phyloP scores from a whole-genome alignment of 2,888 invertebrate species.

The Monoplex corrugatus region DNA sequence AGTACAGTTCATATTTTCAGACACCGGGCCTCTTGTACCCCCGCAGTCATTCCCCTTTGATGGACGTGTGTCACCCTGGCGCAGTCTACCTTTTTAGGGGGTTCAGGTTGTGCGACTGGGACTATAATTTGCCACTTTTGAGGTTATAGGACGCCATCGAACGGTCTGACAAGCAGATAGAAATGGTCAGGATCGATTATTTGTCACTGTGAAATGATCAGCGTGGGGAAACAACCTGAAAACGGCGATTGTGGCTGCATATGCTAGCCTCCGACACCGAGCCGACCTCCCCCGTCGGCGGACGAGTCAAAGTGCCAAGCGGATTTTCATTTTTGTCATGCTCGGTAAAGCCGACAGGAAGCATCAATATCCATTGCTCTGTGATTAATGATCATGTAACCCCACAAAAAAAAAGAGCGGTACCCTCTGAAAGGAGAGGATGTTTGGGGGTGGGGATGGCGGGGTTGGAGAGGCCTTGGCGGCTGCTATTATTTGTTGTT shows the following conservation, averaged over 20 bases:
- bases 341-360: slow-evolving; percentile 77
- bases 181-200: background rate
- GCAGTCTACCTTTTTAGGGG: slow-evolving; percentile 64
- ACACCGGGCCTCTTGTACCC: slow-evolving; percentile 65
- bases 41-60: slow-evolving; percentile 76
- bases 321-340: slow-evolving; percentile 78
- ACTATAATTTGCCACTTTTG: background rate
- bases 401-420: slow-evolving; percentile 49
- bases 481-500: background rate
- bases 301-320: slow-evolving; percentile 74
- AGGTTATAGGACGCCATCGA: background rate
- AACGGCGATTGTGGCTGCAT: background rate
- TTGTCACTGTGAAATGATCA: too few relatives aligned
- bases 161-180: background rate
- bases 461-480: background rate
- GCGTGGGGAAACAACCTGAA: background rate
- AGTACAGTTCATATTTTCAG: slow-evolving; percentile 64
- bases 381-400: slow-evolving; percentile 74
- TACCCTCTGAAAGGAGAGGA: background rate
- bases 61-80: slow-evolving; percentile 79
- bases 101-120: slow-evolving; percentile 7
- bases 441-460: background rate
- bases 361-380: slow-evolving; percentile 77
- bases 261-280: background rate
- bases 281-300: slow-evolving; percentile 53